A percentile compares a stretch with the other conserved stretches of the same genome.
Evolutionary conservation across 2,797 vertebrate species (phyloP).

Genomic region (Leucoraja ocellata): DNA sequence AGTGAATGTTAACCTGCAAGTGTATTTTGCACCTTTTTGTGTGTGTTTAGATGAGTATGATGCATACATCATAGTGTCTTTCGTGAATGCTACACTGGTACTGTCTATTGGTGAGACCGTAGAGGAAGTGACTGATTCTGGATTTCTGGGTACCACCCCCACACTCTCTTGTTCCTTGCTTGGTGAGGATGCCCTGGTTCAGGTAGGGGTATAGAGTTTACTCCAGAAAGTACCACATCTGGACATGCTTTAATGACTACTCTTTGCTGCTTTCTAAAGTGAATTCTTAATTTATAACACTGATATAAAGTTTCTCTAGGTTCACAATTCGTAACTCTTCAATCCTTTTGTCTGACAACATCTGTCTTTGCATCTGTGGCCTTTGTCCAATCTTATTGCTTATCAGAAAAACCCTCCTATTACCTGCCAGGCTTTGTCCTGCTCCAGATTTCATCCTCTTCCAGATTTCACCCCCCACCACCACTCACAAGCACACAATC

Average conservation of each 20-base stretch:
- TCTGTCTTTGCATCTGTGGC: too few relatives aligned
- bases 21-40: conserved; percentile 39
- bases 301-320: neutral
- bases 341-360: too few relatives aligned
- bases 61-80: conserved; percentile 97
- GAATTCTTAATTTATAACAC: neutral
- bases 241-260: neutral
- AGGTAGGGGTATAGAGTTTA: conserved; percentile 61
- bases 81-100: conserved; percentile 94
- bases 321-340: too few relatives aligned
- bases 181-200: conserved; percentile 91
- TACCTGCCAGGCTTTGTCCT: too few relatives aligned
- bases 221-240: neutral
- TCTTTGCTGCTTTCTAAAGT: neutral
- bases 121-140: conserved; percentile 96
- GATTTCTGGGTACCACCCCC: conserved; percentile 92
- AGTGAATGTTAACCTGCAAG: conserved; percentile 38
- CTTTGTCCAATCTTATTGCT: too few relatives aligned
- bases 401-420: too few relatives aligned
- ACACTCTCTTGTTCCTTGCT: conserved; percentile 95
- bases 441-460: too few relatives aligned
- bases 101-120: conserved; percentile 95
- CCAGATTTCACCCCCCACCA: too few relatives aligned
- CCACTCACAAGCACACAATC: too few relatives aligned
- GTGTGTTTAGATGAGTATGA: conserved; percentile 83